A percentile compares a stretch with the other conserved stretches of the same genome.
These are phyloP conservation scores for Halichoeres trimaculatus DNA, from an alignment of 2,113 vertebrate species.

Conservation along the genomic window DNA sequence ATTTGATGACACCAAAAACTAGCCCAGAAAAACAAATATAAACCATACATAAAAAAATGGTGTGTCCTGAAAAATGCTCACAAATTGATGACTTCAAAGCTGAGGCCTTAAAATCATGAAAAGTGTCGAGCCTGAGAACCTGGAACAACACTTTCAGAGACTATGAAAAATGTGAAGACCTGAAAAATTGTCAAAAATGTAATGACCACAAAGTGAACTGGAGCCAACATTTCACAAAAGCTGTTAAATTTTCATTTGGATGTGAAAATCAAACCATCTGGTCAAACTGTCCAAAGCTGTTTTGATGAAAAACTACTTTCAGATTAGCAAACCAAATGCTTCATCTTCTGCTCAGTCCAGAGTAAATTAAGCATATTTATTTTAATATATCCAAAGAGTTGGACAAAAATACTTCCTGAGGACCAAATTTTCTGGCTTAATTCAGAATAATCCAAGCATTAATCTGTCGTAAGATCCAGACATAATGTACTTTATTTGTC, in stretches of 20 bases:
- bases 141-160: no score
- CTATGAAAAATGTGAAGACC: no score
- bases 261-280: background rate
- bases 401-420: slow-evolving; percentile 7
- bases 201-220: background rate
- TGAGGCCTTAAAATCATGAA: no score
- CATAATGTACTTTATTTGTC: slow-evolving; percentile 33
- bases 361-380: no score
- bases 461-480: slow-evolving; percentile 31
- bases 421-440: slow-evolving; percentile 17
- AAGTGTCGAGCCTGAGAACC: no score
- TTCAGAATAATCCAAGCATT: slow-evolving; percentile 49
- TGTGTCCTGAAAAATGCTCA: no score
- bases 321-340: background rate
- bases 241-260: background rate
- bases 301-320: background rate
- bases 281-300: background rate
- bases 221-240: slow-evolving; percentile 1
- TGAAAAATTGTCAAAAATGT: no score
- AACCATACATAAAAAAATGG: no score
- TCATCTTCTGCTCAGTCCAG: background rate
- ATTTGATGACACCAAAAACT: no score
- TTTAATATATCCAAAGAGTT: background rate
- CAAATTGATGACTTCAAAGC: no score
- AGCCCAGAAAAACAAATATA: no score